Base-by-base conservation (phyloP, 1,140 invertebrate genomes). In the Trinorchestia longiramus region DNA sequence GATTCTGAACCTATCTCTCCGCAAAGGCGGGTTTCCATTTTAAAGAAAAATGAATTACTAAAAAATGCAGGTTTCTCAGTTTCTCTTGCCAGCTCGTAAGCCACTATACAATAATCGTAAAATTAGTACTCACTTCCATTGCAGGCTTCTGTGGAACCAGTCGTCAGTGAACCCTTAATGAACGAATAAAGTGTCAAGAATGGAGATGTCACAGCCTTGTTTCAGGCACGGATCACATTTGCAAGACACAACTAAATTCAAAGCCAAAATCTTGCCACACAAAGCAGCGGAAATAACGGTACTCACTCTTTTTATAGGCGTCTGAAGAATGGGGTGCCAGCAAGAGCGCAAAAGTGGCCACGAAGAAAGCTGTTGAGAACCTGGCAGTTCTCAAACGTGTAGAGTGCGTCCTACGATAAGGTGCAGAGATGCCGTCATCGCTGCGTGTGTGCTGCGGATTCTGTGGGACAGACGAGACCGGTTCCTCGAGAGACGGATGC, bases 291-390 rank as follows among this genome's bases (percentile, higher is more conserved):
- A 28, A 15, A 90, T 42, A 15, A 90, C 8, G 43, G 15, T 90
- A 94, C 92, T 94, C 43, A 94, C 92, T 94, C 44, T 94, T 94
- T 45, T 94, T 94, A 36, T 94, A 94, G 6, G 92, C 92, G 41
- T 47, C 6, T 90, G 88, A 90, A 90, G 88, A 42, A 90, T 28
- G 88, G 15, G 11, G 88, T 15, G 41, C 11, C n/a, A 43, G 43
- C n/a, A 42, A 4, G 11, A 90, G 88, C 8, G 43, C 88, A 43
- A 90, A 28, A 42, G 41, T 28, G 11, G 62, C 88, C 88, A 90
- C 88, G 88, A 43, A 41, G 6, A 90, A 42, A 41, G 41, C 88
- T 17, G 43, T 43, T 19, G 88, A 4, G 88, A 42, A 90, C 11
- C 41, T 41, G 4, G 88, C 42, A 11, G 41, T 90, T 90, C 88